phyloP scores from a whole-genome alignment of 2,113 vertebrate genomes.

The Aspiorhynchus laticeps region DNA sequence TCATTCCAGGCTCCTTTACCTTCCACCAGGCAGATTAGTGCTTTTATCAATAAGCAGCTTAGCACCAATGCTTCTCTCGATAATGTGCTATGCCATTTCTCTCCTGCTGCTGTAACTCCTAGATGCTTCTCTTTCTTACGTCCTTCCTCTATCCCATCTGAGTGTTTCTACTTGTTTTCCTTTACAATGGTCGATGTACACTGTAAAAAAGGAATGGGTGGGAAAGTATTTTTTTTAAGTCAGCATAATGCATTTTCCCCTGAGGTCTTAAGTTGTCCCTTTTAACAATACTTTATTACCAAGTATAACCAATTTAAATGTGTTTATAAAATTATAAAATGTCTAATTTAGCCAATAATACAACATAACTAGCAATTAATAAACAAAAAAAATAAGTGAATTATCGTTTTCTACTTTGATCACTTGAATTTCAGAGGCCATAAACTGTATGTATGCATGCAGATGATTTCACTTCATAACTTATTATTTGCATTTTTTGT shows the following conservation, averaged over 20 bases:
- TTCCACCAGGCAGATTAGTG: constrained; percentile 81
- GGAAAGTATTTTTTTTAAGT: not conserved
- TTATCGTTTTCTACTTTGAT: not conserved
- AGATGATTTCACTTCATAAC: too few species aligned
- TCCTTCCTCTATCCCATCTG: constrained; percentile 52
- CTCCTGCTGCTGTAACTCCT: constrained; percentile 66
- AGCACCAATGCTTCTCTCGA: constrained; percentile 78
- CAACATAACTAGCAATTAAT: not conserved
- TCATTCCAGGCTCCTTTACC: constrained; percentile 76
- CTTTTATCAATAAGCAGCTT: constrained; percentile 85
- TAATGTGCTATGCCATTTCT: constrained; percentile 73
- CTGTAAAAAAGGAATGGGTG: not conserved
- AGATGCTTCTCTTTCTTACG: constrained; percentile 56
- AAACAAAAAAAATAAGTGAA: not conserved
- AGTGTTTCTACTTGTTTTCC: constrained; percentile 28
- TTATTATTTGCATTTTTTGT: not conserved
- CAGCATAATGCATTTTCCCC: not conserved
- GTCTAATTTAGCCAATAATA: not conserved
- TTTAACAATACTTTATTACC: not conserved
- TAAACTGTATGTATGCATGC: not conserved
- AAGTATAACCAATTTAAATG: not conserved
- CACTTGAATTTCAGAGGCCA: not conserved
- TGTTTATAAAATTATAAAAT: not conserved
- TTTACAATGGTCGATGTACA: not conserved
- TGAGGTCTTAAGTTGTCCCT: not conserved